Evolutionary conservation across 2,797 vertebrate species (phyloP).

Genomic region (Enteromius unitaeniatus): DNA sequence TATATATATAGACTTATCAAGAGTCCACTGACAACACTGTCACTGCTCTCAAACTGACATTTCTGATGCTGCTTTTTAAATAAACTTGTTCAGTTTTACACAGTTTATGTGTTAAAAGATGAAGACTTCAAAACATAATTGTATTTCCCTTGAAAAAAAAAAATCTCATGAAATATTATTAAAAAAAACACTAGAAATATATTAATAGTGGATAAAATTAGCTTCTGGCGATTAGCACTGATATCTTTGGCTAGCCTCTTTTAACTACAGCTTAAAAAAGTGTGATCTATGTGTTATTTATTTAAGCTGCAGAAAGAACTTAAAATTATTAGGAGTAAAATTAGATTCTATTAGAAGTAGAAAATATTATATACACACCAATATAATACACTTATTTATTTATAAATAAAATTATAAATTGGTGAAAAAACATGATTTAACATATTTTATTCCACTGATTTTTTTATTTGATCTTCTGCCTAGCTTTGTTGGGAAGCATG

Average conservation of each 20-base stretch:
- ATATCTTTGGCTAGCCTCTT: no score
- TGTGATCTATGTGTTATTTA: neutral
- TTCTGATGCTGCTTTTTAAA: slow-evolving; percentile 53
- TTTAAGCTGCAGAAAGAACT: neutral
- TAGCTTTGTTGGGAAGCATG: slow-evolving; percentile 70
- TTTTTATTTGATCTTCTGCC: slow-evolving; percentile 57
- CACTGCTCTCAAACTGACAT: slow-evolving; percentile 52
- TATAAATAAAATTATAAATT: neutral
- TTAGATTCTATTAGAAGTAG: neutral
- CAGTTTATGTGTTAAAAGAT: neutral
- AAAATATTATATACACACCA: neutral
- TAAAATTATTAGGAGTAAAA: neutral
- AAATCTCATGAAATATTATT: no score
- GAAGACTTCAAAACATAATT: neutral
- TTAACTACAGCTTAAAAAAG: neutral
- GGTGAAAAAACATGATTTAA: neutral
- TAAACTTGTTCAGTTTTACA: neutral
- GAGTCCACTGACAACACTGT: slow-evolving; percentile 57
- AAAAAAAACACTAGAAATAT: no score
- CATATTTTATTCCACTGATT: neutral
- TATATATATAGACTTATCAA: slow-evolving; percentile 76
- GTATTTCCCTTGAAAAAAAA: neutral
- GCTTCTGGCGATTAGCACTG: neutral
- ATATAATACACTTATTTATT: neutral
- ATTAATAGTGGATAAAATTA: neutral